Evolutionary conservation across 2,113 vertebrate species (phyloP).

Genomic region (Campylomormyrus numenius): DNA sequence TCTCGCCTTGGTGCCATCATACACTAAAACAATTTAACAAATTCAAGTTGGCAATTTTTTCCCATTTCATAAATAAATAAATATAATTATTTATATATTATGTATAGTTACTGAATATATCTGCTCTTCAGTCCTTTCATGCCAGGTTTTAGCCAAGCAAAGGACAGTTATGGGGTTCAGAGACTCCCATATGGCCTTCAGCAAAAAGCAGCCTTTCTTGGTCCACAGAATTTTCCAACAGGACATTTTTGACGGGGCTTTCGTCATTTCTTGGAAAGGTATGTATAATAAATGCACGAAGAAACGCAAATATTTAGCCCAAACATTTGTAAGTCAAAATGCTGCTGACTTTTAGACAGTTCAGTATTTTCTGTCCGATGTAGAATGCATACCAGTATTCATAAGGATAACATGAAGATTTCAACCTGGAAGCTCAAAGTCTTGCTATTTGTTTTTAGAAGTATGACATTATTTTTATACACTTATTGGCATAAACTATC

Average conservation of each 20-base stretch:
- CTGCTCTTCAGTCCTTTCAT: not conserved
- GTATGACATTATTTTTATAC: not conserved
- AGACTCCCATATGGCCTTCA: not conserved
- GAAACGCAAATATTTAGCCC: not conserved
- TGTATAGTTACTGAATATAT: no score
- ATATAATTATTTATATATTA: no score
- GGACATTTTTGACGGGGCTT: not conserved
- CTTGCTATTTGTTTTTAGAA: not conserved
- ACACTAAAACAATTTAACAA: no score
- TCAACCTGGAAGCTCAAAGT: not conserved
- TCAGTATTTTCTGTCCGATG: not conserved
- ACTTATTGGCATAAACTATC: not conserved
- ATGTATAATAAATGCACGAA: not conserved
- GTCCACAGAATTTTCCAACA: not conserved
- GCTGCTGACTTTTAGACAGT: not conserved
- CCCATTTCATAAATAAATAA: no score
- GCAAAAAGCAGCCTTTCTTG: not conserved
- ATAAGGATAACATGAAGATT: not conserved
- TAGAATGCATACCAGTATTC: not conserved
- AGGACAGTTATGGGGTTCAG: not conserved
- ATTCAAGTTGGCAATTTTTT: no score
- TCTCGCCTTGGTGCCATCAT: no score
- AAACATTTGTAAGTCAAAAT: not conserved
- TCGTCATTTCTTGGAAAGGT: not conserved
- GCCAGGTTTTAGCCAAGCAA: not conserved